Conservation (phyloP, 53 echinoderm and acorn worm genomes). For the Temnopleurus reevesii region DNA sequence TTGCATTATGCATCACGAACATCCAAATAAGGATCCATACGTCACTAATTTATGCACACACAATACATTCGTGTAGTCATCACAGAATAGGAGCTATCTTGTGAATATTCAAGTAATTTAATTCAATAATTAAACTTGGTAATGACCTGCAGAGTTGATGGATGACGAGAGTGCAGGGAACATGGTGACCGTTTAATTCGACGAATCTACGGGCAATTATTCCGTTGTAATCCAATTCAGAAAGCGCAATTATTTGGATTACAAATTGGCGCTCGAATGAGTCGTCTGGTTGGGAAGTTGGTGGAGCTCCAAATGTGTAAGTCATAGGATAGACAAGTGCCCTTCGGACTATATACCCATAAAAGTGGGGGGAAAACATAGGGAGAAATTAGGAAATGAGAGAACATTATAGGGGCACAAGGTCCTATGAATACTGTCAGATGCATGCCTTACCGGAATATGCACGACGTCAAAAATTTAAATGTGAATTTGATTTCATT, state of each 20-base stretch:
- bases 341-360: not conserved
- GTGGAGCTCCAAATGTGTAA: not conserved
- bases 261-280: slow-evolving; percentile 25
- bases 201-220: slow-evolving; percentile 32
- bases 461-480: too few relatives aligned
- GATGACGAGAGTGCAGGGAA: not conserved
- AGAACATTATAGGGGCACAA: not conserved
- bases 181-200: slow-evolving; percentile 10
- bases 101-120: not conserved
- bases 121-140: not conserved
- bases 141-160: not conserved
- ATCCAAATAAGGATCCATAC: not conserved
- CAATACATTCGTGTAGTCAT: not conserved
- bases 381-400: not conserved
- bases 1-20: not conserved
- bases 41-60: not conserved
- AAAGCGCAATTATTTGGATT: slow-evolving; percentile 41
- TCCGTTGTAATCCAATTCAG: slow-evolving; percentile 22
- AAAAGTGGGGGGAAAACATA: not conserved
- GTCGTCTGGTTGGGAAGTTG: slow-evolving; percentile 11
- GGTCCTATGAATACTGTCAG: too few relatives aligned
- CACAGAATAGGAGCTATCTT: not conserved
- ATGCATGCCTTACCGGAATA: too few relatives aligned
- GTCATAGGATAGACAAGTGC: not conserved
- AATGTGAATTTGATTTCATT: too few relatives aligned